Evolutionary conservation across 1,140 invertebrate species (phyloP).

Genomic region (Neodiprion virginianus): DNA sequence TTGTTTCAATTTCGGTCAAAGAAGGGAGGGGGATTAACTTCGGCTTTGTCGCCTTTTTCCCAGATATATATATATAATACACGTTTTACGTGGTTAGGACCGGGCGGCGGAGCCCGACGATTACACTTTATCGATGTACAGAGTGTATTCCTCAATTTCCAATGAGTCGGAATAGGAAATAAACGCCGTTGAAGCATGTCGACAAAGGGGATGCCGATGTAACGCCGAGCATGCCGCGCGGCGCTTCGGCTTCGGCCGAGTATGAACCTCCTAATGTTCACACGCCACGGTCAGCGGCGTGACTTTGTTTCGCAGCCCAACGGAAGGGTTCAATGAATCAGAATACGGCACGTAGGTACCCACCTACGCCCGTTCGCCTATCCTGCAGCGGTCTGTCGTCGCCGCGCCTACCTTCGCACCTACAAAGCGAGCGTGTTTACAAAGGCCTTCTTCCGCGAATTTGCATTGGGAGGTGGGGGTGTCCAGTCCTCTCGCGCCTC

Average conservation of each 20-base stretch:
- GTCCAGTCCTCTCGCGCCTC: not conserved
- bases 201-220: conserved; percentile 53
- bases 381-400: conserved; percentile 16
- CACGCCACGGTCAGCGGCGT: conserved; percentile 20
- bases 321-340: conserved; percentile 52
- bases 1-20: too few species aligned
- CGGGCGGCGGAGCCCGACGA: conserved; percentile 20
- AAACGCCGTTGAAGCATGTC: conserved; percentile 55
- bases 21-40: too few species aligned
- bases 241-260: not conserved
- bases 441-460: conserved; percentile 6
- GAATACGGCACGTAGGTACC: conserved; percentile 33
- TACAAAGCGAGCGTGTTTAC: conserved; percentile 2
- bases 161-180: conserved; percentile 63
- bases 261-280: conserved; percentile 36
- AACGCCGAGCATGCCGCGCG: not conserved
- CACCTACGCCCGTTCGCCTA: not conserved
- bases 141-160: conserved; percentile 58
- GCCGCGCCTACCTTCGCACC: conserved; percentile 26
- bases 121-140: conserved; percentile 21
- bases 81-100: not conserved
- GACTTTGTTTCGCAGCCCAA: conserved; percentile 31
- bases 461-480: not conserved
- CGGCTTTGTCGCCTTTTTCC: too few species aligned
- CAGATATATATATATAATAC: too few species aligned